Evolutionary conservation across 2,113 vertebrate genomes (phyloP).

Genomic region (Podarcis raffonei): DNA sequence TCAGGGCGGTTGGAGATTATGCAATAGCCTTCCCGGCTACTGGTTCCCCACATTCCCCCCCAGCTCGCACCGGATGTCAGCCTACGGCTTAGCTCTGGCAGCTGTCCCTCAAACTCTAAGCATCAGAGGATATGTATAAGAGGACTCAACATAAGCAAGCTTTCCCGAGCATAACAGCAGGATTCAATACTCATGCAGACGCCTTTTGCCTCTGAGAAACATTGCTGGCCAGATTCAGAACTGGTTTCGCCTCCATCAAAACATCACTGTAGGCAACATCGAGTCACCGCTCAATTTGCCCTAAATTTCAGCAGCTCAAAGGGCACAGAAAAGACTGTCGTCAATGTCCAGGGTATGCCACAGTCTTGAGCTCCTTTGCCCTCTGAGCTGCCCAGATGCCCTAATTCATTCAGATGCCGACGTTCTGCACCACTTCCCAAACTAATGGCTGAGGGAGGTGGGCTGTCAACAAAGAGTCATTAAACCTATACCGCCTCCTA

Average conservation of each 20-base stretch:
- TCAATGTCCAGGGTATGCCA: background rate
- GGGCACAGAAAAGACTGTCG: background rate
- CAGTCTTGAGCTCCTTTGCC: background rate
- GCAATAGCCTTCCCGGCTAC: too few relatives aligned
- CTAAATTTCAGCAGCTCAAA: background rate
- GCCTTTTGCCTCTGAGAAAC: background rate
- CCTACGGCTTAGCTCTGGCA: background rate
- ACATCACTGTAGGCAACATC: background rate
- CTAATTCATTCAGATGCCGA: conserved; percentile 53
- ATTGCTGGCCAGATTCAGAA: background rate
- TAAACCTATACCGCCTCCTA: conserved; percentile 42
- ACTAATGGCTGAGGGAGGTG: conserved; percentile 20
- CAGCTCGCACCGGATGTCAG: background rate
- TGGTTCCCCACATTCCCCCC: background rate
- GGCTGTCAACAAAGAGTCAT: conserved; percentile 43
- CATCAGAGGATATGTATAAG: background rate
- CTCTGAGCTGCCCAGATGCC: conserved; percentile 42
- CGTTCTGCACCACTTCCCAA: conserved; percentile 50
- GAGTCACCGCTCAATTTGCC: background rate
- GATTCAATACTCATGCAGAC: background rate
- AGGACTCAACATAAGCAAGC: background rate
- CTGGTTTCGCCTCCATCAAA: background rate
- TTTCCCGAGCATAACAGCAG: background rate
- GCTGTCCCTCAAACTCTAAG: background rate
- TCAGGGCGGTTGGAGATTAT: too few relatives aligned